phyloP scores from a whole-genome alignment of 2,797 vertebrate species.

The Benthosema pterotum region DNA sequence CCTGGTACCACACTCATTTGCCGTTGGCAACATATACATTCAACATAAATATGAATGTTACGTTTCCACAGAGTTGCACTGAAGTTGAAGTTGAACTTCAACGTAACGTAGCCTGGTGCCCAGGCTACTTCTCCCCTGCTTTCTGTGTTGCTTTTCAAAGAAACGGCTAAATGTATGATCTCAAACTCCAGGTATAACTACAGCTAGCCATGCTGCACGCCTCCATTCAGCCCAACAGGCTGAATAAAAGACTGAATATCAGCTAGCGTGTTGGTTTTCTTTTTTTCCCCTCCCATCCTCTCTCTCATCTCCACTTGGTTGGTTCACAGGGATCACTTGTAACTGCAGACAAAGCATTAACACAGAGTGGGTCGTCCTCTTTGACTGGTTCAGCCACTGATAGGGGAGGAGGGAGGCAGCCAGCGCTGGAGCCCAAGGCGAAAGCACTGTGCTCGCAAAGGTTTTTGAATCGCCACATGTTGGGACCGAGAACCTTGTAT shows the following conservation, averaged over 20 bases:
- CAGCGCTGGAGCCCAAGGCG: constrained; percentile 14
- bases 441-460: too few relatives aligned
- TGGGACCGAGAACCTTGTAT: too few relatives aligned
- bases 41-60: too few relatives aligned
- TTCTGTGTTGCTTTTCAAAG: too few relatives aligned
- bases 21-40: too few relatives aligned
- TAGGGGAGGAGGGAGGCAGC: constrained; percentile 48
- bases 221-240: constrained; percentile 4
- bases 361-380: constrained; percentile 72
- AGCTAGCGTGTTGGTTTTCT: background rate
- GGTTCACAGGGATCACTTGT: constrained; percentile 69
- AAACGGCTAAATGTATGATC: constrained; percentile 4
- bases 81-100: too few relatives aligned
- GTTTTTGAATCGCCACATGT: too few relatives aligned
- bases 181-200: background rate
- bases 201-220: constrained; percentile 1
- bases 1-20: too few relatives aligned
- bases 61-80: too few relatives aligned
- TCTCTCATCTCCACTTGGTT: constrained; percentile 28
- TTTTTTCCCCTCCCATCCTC: too few relatives aligned
- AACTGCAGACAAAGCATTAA: constrained; percentile 70
- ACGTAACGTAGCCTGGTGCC: too few relatives aligned
- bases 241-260: constrained; percentile 15
- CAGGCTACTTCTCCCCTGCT: too few relatives aligned
- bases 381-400: constrained; percentile 76